phyloP scores from a whole-genome alignment of 2,113 vertebrate species.

The Probosciger aterrimus region DNA sequence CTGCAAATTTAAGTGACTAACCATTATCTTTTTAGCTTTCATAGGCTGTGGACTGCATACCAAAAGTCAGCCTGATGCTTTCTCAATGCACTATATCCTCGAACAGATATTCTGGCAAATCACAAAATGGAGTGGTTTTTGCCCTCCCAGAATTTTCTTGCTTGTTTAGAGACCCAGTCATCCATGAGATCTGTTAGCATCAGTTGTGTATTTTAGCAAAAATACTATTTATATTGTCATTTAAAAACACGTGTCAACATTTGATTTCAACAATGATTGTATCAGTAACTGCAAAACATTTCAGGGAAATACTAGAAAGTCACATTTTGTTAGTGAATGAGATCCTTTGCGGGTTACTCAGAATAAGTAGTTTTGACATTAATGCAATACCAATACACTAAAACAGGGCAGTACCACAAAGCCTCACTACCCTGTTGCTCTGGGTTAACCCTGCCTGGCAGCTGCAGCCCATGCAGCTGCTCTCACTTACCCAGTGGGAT shows the following conservation, averaged over 20 bases:
- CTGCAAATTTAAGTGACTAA: background rate
- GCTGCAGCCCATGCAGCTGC: background rate
- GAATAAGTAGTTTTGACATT: background rate
- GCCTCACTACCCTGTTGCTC: background rate
- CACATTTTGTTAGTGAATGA: background rate
- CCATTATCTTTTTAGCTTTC: background rate
- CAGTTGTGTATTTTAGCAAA: background rate
- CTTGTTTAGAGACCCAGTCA: background rate
- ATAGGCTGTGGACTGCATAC: background rate
- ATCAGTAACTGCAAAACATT: background rate
- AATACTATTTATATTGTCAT: background rate
- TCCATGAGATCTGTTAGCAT: background rate
- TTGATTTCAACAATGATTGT: background rate
- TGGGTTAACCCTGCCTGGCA: background rate
- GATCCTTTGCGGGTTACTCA: background rate
- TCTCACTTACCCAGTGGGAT: background rate
- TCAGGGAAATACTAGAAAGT: background rate
- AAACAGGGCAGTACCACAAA: background rate
- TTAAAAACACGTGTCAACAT: background rate
- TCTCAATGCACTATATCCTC: background rate
- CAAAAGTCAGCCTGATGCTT: background rate
- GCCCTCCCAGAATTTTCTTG: background rate
- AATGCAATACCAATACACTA: background rate
- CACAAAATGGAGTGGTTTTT: background rate
- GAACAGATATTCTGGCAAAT: background rate